These are phyloP conservation scores for Stenotaenia linearis DNA, from an alignment of 2,888 invertebrate genomes.

Conservation along the genomic window DNA sequence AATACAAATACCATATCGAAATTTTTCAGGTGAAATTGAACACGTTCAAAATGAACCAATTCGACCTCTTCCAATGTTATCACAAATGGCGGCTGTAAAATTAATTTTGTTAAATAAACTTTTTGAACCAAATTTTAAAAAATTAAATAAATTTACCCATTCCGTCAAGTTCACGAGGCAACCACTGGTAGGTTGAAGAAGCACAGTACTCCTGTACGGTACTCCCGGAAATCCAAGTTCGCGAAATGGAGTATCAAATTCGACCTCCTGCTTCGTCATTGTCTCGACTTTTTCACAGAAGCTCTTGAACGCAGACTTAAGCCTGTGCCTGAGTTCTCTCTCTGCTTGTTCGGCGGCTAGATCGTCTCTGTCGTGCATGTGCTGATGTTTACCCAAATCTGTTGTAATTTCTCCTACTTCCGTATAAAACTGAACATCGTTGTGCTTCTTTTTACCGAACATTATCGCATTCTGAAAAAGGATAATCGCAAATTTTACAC, in stretches of 20 bases:
- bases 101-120: too few species aligned
- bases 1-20: constrained; percentile 99
- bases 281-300: constrained; percentile 95
- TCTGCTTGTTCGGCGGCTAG: constrained; percentile 98
- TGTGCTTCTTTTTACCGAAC: constrained; percentile 99
- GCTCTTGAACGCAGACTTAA: constrained; percentile 95
- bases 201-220: constrained; percentile 90
- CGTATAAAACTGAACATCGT: constrained; percentile 98
- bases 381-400: constrained; percentile 97
- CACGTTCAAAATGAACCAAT: constrained; percentile 96
- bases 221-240: constrained; percentile 97
- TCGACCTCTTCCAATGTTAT: constrained; percentile 96
- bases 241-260: constrained; percentile 97
- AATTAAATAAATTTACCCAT: constrained; percentile 59
- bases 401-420: constrained; percentile 99
- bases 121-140: neutral
- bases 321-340: constrained; percentile 87
- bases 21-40: constrained; percentile 96
- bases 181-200: constrained; percentile 95
- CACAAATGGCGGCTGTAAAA: constrained; percentile 82
- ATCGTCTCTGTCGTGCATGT: constrained; percentile 99
- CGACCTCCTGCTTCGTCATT: constrained; percentile 93
- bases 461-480: constrained; percentile 79
- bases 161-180: constrained; percentile 95
- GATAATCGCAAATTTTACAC: neutral